Evolutionary conservation across 2,113 vertebrate genomes (phyloP).

Genomic region (Sus scrofa): DNA sequence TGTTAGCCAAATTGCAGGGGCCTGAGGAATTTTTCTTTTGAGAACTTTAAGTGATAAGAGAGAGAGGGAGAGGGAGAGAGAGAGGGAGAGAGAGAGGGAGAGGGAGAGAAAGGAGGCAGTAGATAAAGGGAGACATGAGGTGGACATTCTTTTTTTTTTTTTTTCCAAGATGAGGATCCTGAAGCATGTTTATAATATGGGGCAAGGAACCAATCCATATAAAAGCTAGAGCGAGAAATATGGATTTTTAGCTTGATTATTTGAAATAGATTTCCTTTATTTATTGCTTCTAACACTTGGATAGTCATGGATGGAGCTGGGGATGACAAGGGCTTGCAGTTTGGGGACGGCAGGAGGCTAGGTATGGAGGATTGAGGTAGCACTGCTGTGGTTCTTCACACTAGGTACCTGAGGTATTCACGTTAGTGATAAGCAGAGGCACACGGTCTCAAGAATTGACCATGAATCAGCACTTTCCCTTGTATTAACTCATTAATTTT

Average conservation of each 20-base stretch:
- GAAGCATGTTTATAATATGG: not conserved
- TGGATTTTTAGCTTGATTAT: conserved; percentile 35
- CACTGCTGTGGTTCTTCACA: not conserved
- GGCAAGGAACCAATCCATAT: not conserved
- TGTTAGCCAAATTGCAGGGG: not conserved
- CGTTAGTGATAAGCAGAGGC: not conserved
- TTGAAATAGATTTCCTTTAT: conserved; percentile 6
- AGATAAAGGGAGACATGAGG: not conserved
- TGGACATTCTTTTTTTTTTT: not conserved
- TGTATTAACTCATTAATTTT: not conserved
- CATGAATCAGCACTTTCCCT: not conserved
- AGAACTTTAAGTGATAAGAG: not conserved
- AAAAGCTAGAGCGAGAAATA: not conserved
- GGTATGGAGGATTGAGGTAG: not conserved
- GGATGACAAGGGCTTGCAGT: not conserved
- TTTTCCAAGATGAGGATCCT: not conserved
- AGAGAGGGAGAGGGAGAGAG: not conserved
- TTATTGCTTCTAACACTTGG: conserved; percentile 9
- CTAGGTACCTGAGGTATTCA: not conserved
- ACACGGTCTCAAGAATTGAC: not conserved
- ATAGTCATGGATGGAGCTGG: not conserved
- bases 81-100: not conserved
- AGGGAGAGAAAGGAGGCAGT: too few species aligned
- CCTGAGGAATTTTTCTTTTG: conserved; percentile 45
- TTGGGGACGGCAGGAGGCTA: not conserved